Base-by-base conservation (phyloP, 2,888 invertebrate genomes). In the Megastigmus dorsalis region DNA sequence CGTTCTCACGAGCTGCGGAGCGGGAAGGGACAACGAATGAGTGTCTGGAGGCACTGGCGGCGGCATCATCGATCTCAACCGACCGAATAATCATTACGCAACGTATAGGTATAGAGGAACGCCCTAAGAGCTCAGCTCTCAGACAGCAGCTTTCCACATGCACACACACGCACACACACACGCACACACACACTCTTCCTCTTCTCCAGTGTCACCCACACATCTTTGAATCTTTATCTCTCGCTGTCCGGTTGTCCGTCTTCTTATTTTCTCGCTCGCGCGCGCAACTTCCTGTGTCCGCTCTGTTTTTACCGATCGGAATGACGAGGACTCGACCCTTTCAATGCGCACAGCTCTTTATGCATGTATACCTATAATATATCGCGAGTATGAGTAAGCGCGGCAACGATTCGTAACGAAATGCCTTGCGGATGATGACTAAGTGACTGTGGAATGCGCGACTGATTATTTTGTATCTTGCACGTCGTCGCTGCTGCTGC, bases 391-490 rank as follows among this genome's bases (percentile, higher is more conserved):
- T 71, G 72, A 72, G 65, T 59, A 65, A 63, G 48, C 43, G 41
- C 30, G 26, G n/a, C 9, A 10, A 18, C 30, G 18, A 38, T 38
- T 57, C 6, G 20, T 18, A 30, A 30, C 45, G 45, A 9, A 38
- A n/a, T 0, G 15, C 15, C n/a, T n/a, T n/a, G 52, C 26, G 54
- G 36, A 23, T 74, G 36, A 23, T 74, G 74, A 74, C 57, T 59
- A 59, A 69, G 52, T 28, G 52, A 33, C 23, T 59, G n/a, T 6
- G 63, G 69, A 69, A 74, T 74, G 74, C 67, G 74, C 67, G 52
- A 36, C 69, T 73, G 73, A 73, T 67, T 67, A 67, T 67, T 73
- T 73, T 38, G 67, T 73, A 73, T 67, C 68, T 74, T 28, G 15
- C 30, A 43, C 13, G 1, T 5, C 4, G 20, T 15, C 48, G 20